Percentiles rank a stretch among this genome's conserved stretches.
These are phyloP conservation scores for Silurus meridionalis DNA, from an alignment of 2,113 vertebrate species.

Conservation along the genomic window DNA sequence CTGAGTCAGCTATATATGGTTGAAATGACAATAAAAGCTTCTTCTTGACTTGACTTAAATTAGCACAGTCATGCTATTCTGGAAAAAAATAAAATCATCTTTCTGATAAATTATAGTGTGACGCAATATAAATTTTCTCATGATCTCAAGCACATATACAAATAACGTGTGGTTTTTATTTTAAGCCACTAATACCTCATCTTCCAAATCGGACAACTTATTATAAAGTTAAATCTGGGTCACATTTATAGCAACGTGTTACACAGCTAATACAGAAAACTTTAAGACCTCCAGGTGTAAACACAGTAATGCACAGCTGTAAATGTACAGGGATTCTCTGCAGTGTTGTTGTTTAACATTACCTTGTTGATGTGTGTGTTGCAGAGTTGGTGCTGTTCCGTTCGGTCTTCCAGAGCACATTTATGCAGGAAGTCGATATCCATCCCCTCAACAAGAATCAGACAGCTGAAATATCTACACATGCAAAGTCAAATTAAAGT, in stretches of 20 bases:
- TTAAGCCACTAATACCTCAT: not conserved
- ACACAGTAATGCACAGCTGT: not conserved
- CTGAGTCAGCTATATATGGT: no score
- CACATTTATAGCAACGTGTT: not conserved
- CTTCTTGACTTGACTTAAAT: no score
- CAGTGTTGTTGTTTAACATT: not conserved
- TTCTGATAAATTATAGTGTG: no score
- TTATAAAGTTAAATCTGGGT: not conserved
- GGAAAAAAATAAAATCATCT: no score
- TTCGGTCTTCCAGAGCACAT: conserved; percentile 86
- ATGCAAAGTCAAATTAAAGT: not conserved
- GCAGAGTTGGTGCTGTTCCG: conserved; percentile 87
- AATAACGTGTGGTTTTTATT: no score
- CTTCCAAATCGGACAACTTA: not conserved
- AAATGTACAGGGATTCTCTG: not conserved
- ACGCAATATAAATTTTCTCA: not conserved
- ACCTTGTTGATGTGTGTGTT: conserved; percentile 83
- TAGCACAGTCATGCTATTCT: no score
- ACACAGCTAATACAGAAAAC: not conserved
- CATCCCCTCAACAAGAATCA: conserved; percentile 96
- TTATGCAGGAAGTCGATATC: conserved; percentile 95
- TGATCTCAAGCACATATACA: not conserved
- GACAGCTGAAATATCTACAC: conserved; percentile 88
- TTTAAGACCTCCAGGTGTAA: not conserved
- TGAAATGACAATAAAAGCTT: no score